Conservation (phyloP, 2,888 invertebrate genomes). For the Anthophora plumipes region DNA sequence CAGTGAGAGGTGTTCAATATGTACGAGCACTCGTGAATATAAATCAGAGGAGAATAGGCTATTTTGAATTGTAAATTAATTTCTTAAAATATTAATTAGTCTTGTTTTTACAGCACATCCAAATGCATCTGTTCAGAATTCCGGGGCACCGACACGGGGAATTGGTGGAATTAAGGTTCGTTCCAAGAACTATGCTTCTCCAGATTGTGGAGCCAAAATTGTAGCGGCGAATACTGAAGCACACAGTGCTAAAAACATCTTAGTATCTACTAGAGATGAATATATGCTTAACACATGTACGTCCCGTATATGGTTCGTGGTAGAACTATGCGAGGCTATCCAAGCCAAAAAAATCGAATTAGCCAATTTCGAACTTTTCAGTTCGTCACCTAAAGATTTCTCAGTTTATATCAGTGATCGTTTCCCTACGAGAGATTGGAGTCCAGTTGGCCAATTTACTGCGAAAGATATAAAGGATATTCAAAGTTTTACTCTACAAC, state of each 20-base stretch:
- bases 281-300: constrained; percentile 99
- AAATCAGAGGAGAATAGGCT: background rate
- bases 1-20: no score
- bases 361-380: constrained; percentile 99
- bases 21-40: no score
- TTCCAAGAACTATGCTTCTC: constrained; percentile 97
- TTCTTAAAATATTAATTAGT: background rate
- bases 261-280: constrained; percentile 96
- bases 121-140: constrained; percentile 82
- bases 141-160: constrained; percentile 85
- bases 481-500: constrained; percentile 93
- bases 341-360: constrained; percentile 97
- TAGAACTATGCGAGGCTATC: constrained; percentile 99
- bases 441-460: constrained; percentile 93
- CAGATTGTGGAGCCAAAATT: constrained; percentile 98
- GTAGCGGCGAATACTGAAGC: constrained; percentile 97
- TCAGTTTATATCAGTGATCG: constrained; percentile 94
- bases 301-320: constrained; percentile 96
- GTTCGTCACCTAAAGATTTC: constrained; percentile 97
- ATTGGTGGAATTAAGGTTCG: constrained; percentile 88
- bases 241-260: constrained; percentile 92
- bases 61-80: background rate
- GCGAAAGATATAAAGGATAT: constrained; percentile 94
- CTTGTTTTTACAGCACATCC: constrained; percentile 76
- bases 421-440: constrained; percentile 97